Base-by-base conservation (phyloP, 1,140 invertebrate genomes). In the Microvelia longipes region DNA sequence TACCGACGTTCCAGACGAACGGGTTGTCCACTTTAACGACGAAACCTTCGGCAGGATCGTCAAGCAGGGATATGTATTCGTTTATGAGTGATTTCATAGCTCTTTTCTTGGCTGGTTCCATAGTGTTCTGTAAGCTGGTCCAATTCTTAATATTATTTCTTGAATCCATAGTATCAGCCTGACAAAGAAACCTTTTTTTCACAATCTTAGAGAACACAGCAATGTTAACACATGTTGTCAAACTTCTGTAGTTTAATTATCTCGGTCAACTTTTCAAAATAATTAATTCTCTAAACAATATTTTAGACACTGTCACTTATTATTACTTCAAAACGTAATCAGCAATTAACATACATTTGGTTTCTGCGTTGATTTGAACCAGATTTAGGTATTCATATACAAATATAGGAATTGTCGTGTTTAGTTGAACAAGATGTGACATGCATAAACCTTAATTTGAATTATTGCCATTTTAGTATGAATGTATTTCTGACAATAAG, bases 31-130 rank as follows among this genome's bases (percentile, higher is more conserved):
- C 29, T 14, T 19, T 28, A 2, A 67, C 66, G 27, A 26, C 25
- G 66, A 67, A 67, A 13, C 66, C 66, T 24, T 67, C 66, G 28
- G 66, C 66, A 2, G 66, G 66, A 11, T 67, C 29, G 2, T 26
- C 28, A 13, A 28, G 15, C 2, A 67, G 66, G 2, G 11, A 14
- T 24, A 2, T 26, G 66, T 67, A 67, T 26, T 67, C 66, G 11
- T 13, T 11, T 15, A 67, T 28, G 2, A 67, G 28, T 13, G 66
- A 5, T 26, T 27, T 28, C 66, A 28, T 28, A 2, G 66, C 27
- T 15, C 66, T 26, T 50, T 50, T 50, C 35, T 50, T 50, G 35
- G 35, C 19, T 50, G 5, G 5, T 50, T 5, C 19, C 5, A 50
- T 50, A 11, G 35, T 50, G 35, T 50, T 50, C 19, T 50, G 35